Base-by-base conservation (phyloP, 1,140 invertebrate genomes). In the Nomia melanderi region DNA sequence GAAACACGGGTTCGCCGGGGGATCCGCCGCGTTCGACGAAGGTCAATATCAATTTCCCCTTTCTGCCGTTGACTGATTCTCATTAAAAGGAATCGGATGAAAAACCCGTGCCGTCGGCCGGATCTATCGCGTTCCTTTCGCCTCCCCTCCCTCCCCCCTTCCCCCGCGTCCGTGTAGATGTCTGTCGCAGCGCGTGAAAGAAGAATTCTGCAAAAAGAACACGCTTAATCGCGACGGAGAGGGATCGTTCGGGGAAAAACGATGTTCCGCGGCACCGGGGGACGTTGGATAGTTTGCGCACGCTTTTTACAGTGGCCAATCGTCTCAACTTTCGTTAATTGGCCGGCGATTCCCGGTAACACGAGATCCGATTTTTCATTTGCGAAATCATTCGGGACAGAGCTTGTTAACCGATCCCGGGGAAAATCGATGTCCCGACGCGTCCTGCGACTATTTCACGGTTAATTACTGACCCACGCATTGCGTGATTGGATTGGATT, bases 31-130 rank as follows among this genome's bases (percentile, higher is more conserved):
- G 20, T 17, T n/a, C 23, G 29, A 1, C 25, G 29, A 57, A 41
- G 36, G 64, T 56, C 73, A 64, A 75, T 75, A 75, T 57, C 64
- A 67, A 75, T 67, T 75, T 75, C 54, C 41, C 71, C 64, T 73
- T 73, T 73, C 71, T 23, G 9, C 20, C 33, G 7, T 33, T 65
- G 44, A 54, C 64, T 23, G 33, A 2, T 53, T 33, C 53, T 75
- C 39, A 29, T 75, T 67, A 67, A 56, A 56, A 41, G 29, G 73
- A 23, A 44, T 67, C 29, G 39, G 23, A 47, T 27, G 33, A 44
- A 75, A 75, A 44, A 36, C 17, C 23, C 1, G n/a, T n/a, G n/a
- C n/a, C n/a, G 3, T 39, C 20, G 14, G 7, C 41, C 17, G 14
- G 14, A n/a, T 57, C 23, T 14, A 3, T 25, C 63, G 23, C 11